Base-by-base conservation (phyloP, 2,888 invertebrate genomes). In the Leptinotarsa peninsularis region DNA sequence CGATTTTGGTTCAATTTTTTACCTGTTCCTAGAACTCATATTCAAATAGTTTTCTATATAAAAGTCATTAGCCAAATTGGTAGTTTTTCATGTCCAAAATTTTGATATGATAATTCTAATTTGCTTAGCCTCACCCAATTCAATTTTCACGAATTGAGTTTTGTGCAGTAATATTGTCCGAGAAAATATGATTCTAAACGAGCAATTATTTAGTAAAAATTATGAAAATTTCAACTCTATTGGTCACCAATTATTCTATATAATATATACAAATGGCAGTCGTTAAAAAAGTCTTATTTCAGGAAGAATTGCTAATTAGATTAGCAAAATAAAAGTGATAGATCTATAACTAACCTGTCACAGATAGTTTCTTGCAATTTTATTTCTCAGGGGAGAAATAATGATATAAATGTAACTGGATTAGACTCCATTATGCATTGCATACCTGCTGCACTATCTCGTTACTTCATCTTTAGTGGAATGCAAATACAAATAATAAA, bases 201-300 rank as follows among this genome's bases (percentile, higher is more conserved):
- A 60, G 49, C 21, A n/a, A 49, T 33, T 66, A 33, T 50, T 67
- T 72, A 72, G 43, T 69, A 54, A 67, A 74, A 66, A 74, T 33
- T 56, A 67, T 67, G 49, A 66, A 56, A 67, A 60, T 73, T 70
- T 70, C 58, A 69, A 73, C 43, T 69, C 67, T 75, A 63, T 76
- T 78, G 79, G 78, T 80, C 80, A 78, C 80, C 74, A 76, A 76
- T 78, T 79, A 79, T 72, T 76, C 82, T 84, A 83, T 85, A 43
- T 43, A 43, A 43, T 43, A 43, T 43, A 74, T 85, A 86, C 85
- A 85, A 83, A 84, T 85, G 86, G 86, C 86, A 86, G 86, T 85
- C 83, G 77, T 70, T 69, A 70, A 71, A 79, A 73, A 80, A 82
- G 81, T 80, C 83, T 82, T 79, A 79, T 75, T 23, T 71, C 79